A percentile compares a stretch with the other conserved stretches of the same genome.
Conservation (phyloP, 2,888 invertebrate species). For the Syrphus vitripennis region DNA sequence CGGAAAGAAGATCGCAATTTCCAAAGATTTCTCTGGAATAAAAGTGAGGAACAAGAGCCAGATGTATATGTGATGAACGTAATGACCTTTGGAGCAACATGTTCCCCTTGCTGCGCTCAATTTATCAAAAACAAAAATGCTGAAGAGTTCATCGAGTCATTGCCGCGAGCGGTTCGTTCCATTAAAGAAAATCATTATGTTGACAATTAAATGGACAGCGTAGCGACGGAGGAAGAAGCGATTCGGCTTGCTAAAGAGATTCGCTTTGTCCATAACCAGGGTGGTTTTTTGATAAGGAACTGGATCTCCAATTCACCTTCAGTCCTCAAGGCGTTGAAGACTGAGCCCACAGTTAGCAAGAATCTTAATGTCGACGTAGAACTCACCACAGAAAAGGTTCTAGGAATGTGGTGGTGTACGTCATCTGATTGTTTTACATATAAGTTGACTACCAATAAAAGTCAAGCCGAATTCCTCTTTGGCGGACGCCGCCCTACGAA, state of each 20-base stretch:
- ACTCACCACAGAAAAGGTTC: too few species aligned
- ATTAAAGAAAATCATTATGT: slow-evolving; percentile 72
- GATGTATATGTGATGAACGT: slow-evolving; percentile 14
- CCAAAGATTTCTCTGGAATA: slow-evolving; percentile 15
- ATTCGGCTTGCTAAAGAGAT: slow-evolving; percentile 58
- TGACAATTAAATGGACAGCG: too few species aligned
- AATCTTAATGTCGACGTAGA: too few species aligned
- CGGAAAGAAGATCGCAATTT: not conserved
- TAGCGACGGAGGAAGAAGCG: slow-evolving; percentile 72
- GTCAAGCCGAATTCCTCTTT: too few species aligned
- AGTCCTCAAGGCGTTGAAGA: not conserved
- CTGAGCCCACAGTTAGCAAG: not conserved
- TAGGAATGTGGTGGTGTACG: too few species aligned
- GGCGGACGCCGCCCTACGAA: too few species aligned
- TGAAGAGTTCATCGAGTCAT: not conserved
- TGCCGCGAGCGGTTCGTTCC: not conserved
- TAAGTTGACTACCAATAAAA: too few species aligned
- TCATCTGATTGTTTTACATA: not conserved
- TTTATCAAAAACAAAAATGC: slow-evolving; percentile 6
- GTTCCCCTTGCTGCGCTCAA: not conserved
- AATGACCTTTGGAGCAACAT: slow-evolving; percentile 5
- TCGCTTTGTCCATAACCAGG: slow-evolving; percentile 43
- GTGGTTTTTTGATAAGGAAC: slow-evolving; percentile 64
- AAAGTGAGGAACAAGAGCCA: not conserved
- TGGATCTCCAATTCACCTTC: slow-evolving; percentile 59